A percentile compares a stretch with the other conserved stretches of the same genome.
Evolutionary conservation across 2,797 vertebrate genomes (phyloP).

Genomic region (Sebastolobus altivelis): DNA sequence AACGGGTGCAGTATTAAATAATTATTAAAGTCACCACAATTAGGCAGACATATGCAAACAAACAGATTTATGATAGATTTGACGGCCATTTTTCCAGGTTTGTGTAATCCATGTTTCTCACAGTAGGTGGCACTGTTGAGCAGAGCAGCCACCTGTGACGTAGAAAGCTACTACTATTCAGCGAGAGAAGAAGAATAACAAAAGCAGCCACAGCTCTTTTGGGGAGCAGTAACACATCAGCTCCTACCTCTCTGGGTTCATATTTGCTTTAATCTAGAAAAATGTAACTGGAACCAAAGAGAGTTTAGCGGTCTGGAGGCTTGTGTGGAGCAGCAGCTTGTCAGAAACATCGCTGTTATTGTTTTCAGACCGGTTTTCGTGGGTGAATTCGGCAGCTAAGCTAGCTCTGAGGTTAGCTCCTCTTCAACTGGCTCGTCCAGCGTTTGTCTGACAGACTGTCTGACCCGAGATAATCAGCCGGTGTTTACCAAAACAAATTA

Average conservation of each 20-base stretch:
- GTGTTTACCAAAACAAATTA: constrained; percentile 36
- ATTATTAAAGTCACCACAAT: too few species aligned
- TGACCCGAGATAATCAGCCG: constrained; percentile 30
- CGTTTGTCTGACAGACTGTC: constrained; percentile 11
- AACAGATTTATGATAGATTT: background rate
- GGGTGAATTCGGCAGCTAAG: constrained; percentile 46
- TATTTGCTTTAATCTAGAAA: background rate
- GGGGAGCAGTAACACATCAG: background rate
- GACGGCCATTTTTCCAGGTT: background rate
- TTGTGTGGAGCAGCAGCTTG: constrained; percentile 1
- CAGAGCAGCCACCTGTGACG: background rate
- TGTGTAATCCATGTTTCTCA: background rate
- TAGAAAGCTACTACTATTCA: background rate
- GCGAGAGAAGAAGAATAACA: constrained; percentile 61
- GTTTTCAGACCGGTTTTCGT: constrained; percentile 26
- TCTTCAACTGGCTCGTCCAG: constrained; percentile 25
- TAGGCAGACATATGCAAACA: too few species aligned
- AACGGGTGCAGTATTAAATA: too few species aligned
- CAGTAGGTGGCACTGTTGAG: background rate
- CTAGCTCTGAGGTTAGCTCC: constrained; percentile 66
- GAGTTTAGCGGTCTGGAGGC: background rate
- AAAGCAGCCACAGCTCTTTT: constrained; percentile 22
- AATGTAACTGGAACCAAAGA: constrained; percentile 46
- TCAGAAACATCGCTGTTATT: constrained; percentile 5
- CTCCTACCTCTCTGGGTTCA: background rate